Percentiles rank a stretch among this genome's conserved stretches.
Evolutionary conservation across 2,888 invertebrate species (phyloP).

Genomic region (Iphiclides podalirius): DNA sequence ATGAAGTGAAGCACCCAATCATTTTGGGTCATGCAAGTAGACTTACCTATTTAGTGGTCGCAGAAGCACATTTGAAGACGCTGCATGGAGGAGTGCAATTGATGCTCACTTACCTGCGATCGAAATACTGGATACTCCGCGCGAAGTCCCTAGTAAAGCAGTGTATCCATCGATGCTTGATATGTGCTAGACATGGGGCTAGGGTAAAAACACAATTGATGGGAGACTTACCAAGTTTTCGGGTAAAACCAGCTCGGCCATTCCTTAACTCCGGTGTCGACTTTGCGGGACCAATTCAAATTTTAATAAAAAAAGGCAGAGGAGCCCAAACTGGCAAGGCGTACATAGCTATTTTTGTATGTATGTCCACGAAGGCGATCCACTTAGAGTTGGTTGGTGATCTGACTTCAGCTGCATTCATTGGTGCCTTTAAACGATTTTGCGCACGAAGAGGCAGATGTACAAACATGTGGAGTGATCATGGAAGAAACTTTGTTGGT

Average conservation of each 20-base stretch:
- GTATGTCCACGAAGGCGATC: not conserved
- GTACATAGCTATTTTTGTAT: not conserved
- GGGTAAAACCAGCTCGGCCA: constrained; percentile 13
- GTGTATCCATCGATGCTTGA: constrained; percentile 17
- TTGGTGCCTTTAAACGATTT: constrained; percentile 32
- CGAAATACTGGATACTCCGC: constrained; percentile 22
- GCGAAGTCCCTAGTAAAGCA: constrained; percentile 21
- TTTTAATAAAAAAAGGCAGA: constrained; percentile 25
- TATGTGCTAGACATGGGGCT: constrained; percentile 21
- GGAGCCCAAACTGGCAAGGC: constrained; percentile 14
- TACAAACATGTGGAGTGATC: too few species aligned
- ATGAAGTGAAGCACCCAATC: too few species aligned
- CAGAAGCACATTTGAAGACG: constrained; percentile 27
- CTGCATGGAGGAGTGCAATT: constrained; percentile 30
- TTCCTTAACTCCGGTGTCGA: constrained; percentile 25
- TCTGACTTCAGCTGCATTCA: too few species aligned
- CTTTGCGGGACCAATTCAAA: constrained; percentile 24
- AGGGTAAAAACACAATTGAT: constrained; percentile 21
- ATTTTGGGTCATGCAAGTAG: too few species aligned
- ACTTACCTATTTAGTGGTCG: constrained; percentile 13
- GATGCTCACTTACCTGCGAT: constrained; percentile 24
- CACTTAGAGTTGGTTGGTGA: too few species aligned
- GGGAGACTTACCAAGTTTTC: constrained; percentile 24
- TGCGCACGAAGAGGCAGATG: not conserved
- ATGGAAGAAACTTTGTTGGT: too few species aligned